Base-by-base conservation (phyloP, 2,113 vertebrate genomes). In the Dendropsophus ebraccatus region DNA sequence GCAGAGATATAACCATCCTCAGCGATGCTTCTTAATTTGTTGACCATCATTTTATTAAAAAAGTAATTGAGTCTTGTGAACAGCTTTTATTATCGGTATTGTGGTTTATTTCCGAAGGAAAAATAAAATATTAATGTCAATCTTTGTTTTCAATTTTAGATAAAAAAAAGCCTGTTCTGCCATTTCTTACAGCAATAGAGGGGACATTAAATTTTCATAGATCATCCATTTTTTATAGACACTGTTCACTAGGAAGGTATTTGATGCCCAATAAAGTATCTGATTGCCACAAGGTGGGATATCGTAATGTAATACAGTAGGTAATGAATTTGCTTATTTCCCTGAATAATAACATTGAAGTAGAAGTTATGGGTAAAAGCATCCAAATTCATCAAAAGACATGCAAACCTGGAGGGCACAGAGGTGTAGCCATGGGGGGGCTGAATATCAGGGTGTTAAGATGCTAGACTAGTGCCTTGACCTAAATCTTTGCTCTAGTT, bases 191-290 rank as follows among this genome's bases (percentile, higher is more conserved):
- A 62, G 72, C 72, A 62, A 37, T 76, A 49, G 49, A 76, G 12
- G 54, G 14, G 16, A 62, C 52, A 84, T 84, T 62, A 84, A 84
- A 62, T 30, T 84, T 84, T 84, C 35, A 84, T 84, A 45, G 72
- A 19, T 62, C 82, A 84, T 84, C 62, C 21, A 84, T 75, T 74
- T 60, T 84, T 84, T n/a, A 84, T 76, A 62, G 35, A 62, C 14
- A 41, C 54, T 2, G 8, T 74, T 76, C 70, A 76, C 54, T 25
- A 50, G 54, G n/a, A 84, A 76, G 41, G 37, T 84, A 62, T 75
- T 54, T 65, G 56, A 74, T 76, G 54, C 17, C 50, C 37, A 76
- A 62, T 76, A 60, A 35, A 37, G 17, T 60, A 37, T 45, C 70
- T 60, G 52, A n/a, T 45, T 75, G 54, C 72, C 37, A 62, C 17